A percentile compares a stretch with the other conserved stretches of the same genome.
Conservation (phyloP, 2,888 invertebrate species). For the Xestobium rufovillosum region DNA sequence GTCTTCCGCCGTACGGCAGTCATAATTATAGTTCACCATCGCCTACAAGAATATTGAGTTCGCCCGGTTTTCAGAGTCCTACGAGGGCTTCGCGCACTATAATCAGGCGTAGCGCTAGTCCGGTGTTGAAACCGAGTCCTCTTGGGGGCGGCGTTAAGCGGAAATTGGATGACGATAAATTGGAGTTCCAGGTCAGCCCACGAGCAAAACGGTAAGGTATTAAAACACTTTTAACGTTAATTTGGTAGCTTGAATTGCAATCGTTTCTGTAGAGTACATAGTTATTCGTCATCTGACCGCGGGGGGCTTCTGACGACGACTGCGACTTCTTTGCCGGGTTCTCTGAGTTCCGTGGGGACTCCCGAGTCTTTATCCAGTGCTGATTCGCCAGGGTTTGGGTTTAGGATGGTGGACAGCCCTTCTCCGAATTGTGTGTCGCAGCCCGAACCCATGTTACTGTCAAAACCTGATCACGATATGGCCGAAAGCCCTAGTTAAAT, state of each 20-base stretch:
- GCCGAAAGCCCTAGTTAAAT: conserved; percentile 40
- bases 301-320: conserved; percentile 42
- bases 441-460: conserved; percentile 37
- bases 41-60: conserved; percentile 33
- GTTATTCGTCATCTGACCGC: conserved; percentile 34
- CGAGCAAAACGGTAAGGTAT: no score
- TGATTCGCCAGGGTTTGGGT: conserved; percentile 53
- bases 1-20: conserved; percentile 39
- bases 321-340: conserved; percentile 47
- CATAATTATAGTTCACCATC: conserved; percentile 34
- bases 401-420: conserved; percentile 49
- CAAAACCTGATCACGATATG: conserved; percentile 42
- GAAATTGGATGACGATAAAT: conserved; percentile 52
- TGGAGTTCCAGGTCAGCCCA: conserved; percentile 39
- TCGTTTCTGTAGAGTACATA: no score
- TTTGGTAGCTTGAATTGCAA: no score
- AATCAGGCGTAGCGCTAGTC: conserved; percentile 78
- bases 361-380: conserved; percentile 55
- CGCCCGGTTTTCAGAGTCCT: conserved; percentile 50
- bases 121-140: conserved; percentile 73
- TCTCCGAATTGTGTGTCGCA: conserved; percentile 43
- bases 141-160: conserved; percentile 66
- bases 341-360: conserved; percentile 52
- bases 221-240: no score
- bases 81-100: conserved; percentile 58